Base-by-base conservation (phyloP, 2,113 vertebrate genomes). In the Alethe diademata region DNA sequence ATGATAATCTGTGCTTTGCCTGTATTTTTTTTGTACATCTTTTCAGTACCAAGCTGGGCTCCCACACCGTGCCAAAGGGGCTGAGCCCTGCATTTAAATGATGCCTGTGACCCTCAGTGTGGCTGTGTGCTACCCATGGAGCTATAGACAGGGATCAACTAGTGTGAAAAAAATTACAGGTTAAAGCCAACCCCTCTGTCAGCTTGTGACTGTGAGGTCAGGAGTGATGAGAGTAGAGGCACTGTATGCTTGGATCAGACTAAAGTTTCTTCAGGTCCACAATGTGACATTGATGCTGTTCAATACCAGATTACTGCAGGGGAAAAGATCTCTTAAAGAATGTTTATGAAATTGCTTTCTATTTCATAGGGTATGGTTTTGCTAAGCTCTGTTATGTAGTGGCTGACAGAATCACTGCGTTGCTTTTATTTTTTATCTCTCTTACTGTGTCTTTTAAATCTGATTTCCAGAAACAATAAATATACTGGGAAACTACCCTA, bases 61-160 rank as follows among this genome's bases (percentile, higher is more conserved):
- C 43, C 14, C 3, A 1, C 42, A 26, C 7, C 0, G 0, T n/a
- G 14, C 24, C 48, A 10, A 19, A 12, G 0, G 16, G 64, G 20
- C 57, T 90, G 40, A 88, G 36, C 35, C 53, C 61, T 83, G 69
- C 22, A 28, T 86, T 69, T 60, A 29, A 45, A 26, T 35, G 43
- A 18, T 47, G 16, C 19, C 22, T 29, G 5, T 22, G 57, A 90
- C 22, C 43, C 40, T 72, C 79, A 33, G 24, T 19, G 66, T 48
- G 26, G 14, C 56, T 40, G 14, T 0, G 0, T 48, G 54, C 58
- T 6, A 0, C 71, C 57, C 33, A 0, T 40, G n/a, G 74, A 71
- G 24, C 36, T 72, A 13, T 3, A 56, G 58, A 25, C 54, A 53
- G 86, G 43, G 72, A 56, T 82, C 82, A 54, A n/a, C 18, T 3